Conservation (phyloP, 2,113 vertebrate species). For the Charina bottae region DNA sequence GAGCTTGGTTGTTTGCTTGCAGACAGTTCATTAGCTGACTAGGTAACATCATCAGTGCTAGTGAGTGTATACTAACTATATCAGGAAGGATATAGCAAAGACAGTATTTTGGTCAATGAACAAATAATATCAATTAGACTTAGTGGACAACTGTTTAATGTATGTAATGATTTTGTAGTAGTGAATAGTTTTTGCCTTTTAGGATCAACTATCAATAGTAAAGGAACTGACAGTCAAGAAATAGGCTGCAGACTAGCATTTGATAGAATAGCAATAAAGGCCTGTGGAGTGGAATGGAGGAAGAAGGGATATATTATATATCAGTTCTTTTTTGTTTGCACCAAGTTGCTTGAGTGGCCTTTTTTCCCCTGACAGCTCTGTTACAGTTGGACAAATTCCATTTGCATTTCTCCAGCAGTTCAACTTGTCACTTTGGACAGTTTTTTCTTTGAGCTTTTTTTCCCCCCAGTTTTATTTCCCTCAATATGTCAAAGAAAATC, state of each 20-base stretch:
- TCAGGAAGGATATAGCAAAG: not conserved
- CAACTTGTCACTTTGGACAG: conserved; percentile 38
- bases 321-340: not conserved
- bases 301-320: not conserved
- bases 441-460: not conserved
- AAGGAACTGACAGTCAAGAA: not conserved
- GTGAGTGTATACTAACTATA: too few relatives aligned
- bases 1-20: too few relatives aligned
- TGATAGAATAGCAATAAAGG: not conserved
- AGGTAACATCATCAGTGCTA: too few relatives aligned
- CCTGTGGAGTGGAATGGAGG: not conserved
- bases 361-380: conserved; percentile 49
- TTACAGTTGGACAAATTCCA: conserved; percentile 37
- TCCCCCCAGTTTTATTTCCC: conserved; percentile 7
- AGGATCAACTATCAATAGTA: not conserved
- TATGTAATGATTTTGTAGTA: not conserved
- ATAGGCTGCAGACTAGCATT: not conserved
- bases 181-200: not conserved
- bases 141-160: not conserved
- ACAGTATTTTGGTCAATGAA: not conserved
- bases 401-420: conserved; percentile 39
- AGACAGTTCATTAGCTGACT: too few relatives aligned
- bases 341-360: conserved; percentile 28
- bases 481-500: rapidly evolving
- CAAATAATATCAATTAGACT: not conserved